Evolutionary conservation across 2,113 vertebrate species (phyloP).

Genomic region (Chauna torquata): DNA sequence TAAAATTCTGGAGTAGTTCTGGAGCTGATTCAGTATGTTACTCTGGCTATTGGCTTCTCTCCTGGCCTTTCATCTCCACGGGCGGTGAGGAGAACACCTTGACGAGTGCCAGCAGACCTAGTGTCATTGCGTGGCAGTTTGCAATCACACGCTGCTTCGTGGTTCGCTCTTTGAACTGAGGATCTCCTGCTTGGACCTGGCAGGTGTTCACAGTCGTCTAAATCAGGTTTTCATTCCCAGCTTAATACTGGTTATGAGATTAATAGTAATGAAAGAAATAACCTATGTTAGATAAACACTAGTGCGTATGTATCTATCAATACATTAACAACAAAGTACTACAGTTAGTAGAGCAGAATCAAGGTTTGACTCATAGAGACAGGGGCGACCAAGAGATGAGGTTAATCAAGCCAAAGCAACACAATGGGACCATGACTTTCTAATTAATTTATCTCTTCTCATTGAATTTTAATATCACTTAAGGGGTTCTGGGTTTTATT

Average conservation of each 20-base stretch:
- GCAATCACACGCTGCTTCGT: background rate
- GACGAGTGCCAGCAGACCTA: background rate
- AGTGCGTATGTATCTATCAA: background rate
- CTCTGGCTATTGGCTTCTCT: background rate
- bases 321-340: background rate
- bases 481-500: background rate
- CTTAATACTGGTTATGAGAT: background rate
- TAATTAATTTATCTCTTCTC: background rate
- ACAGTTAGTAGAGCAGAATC: background rate
- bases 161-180: background rate
- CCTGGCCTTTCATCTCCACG: background rate
- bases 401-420: background rate
- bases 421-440: background rate
- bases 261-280: background rate
- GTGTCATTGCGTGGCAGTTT: background rate
- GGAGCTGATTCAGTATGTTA: background rate
- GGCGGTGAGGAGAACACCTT: background rate
- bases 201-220: background rate
- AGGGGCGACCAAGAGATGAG: background rate
- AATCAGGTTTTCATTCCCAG: background rate
- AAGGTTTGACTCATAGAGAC: background rate
- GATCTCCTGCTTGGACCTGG: background rate
- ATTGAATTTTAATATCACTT: background rate
- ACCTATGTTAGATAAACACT: background rate
- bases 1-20: background rate